Evolutionary conservation across 2,113 vertebrate genomes (phyloP).

Genomic region (Hyla sarda): DNA sequence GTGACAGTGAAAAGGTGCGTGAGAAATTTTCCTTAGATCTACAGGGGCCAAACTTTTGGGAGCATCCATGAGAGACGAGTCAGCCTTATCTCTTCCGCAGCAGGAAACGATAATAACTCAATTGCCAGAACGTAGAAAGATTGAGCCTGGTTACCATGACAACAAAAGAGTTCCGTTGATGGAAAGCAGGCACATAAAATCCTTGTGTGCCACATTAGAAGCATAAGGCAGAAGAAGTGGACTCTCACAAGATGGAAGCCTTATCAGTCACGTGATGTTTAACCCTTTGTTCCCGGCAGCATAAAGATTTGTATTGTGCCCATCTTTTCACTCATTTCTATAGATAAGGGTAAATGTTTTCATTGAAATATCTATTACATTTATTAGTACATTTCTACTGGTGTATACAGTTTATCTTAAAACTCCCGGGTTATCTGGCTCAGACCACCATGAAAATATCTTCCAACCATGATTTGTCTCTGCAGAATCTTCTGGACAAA

Average conservation of each 20-base stretch:
- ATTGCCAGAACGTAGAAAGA: conserved; percentile 77
- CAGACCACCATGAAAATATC: no score
- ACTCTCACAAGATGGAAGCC: conserved; percentile 24
- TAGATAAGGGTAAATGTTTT: not conserved
- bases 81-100: conserved; percentile 77
- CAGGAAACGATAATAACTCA: conserved; percentile 80
- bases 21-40: conserved; percentile 10
- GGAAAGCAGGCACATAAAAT: conserved; percentile 76
- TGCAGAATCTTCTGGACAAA: no score
- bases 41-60: conserved; percentile 68
- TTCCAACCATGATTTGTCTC: no score
- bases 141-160: conserved; percentile 80
- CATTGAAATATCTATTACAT: not conserved
- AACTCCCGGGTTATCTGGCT: no score
- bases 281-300: not conserved
- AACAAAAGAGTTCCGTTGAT: conserved; percentile 80
- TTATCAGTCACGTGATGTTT: conserved; percentile 6
- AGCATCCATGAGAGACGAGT: conserved; percentile 71
- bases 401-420: no score
- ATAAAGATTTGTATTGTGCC: not conserved
- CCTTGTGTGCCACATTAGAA: conserved; percentile 71
- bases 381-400: no score
- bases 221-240: conserved; percentile 68
- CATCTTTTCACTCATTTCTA: no score
- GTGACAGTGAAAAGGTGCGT: not conserved